Percentiles rank a stretch among this genome's conserved stretches.
Conservation (phyloP, 1,140 invertebrate genomes). For the Thrips palmi region DNA sequence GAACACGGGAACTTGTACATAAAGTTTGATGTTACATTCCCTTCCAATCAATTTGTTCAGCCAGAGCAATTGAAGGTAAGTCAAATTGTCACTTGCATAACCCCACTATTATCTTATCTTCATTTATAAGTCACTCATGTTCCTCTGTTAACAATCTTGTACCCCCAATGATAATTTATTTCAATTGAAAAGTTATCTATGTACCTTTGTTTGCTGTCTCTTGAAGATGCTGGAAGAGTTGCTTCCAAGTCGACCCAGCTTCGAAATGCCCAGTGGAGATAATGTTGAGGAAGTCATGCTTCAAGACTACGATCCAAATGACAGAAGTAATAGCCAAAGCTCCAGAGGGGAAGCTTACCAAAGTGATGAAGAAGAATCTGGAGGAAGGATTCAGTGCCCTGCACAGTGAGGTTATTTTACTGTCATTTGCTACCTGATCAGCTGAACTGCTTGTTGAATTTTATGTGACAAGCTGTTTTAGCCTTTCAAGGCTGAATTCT, state of each 20-base stretch:
- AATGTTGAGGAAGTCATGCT: conserved; percentile 70
- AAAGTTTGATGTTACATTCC: conserved; percentile 70
- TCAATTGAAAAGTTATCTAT: neutral
- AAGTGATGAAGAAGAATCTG: conserved; percentile 48
- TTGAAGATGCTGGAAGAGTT: conserved; percentile 43
- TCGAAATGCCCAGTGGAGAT: conserved; percentile 47
- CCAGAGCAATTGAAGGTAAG: conserved; percentile 40
- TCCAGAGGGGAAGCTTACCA: conserved; percentile 41
- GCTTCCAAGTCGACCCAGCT: conserved; percentile 42
- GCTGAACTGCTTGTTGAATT: no score
- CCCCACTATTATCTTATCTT: neutral
- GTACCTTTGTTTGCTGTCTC: conserved; percentile 7
- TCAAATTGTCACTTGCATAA: neutral
- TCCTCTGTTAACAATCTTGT: neutral
- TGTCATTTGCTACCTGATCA: no score
- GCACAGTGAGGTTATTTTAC: no score
- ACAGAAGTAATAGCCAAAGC: conserved; percentile 22
- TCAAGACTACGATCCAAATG: conserved; percentile 45
- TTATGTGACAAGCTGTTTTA: no score
- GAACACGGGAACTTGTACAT: conserved; percentile 77
- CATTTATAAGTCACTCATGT: neutral
- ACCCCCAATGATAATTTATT: neutral
- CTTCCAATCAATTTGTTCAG: conserved; percentile 55
- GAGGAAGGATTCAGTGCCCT: no score
- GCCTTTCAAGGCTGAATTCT: no score